These are phyloP conservation scores for Sebastes minor DNA, from an alignment of 2,797 vertebrate genomes.

Conservation along the genomic window DNA sequence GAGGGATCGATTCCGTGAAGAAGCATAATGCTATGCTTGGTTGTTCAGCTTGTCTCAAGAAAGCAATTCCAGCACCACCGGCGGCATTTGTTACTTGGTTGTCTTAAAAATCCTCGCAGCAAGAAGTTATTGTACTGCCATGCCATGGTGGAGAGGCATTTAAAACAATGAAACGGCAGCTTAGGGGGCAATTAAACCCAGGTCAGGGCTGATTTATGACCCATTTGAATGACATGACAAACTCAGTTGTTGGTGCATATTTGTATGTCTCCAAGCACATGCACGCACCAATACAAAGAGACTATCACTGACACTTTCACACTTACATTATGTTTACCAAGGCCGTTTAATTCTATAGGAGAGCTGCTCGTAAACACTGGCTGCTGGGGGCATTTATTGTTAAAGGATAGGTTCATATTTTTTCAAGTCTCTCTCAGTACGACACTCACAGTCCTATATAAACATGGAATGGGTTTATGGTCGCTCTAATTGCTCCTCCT, in stretches of 20 bases:
- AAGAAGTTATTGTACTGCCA: conserved; percentile 77
- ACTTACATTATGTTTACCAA: conserved; percentile 15
- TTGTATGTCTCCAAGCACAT: conserved; percentile 26
- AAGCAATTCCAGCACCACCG: conserved; percentile 73
- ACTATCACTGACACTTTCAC: conserved; percentile 27
- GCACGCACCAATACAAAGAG: conserved; percentile 7
- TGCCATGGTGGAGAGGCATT: conserved; percentile 69
- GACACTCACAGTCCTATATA: background rate
- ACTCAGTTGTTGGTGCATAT: conserved; percentile 20
- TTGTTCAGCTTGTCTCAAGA: conserved; percentile 70
- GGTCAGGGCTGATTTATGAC: conserved; percentile 75
- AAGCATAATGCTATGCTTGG: conserved; percentile 74
- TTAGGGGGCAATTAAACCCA: conserved; percentile 78
- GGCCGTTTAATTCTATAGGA: conserved; percentile 2
- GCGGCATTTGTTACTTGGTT: conserved; percentile 70
- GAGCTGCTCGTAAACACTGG: conserved; percentile 1
- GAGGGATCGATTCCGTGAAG: conserved; percentile 75
- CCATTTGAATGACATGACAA: conserved; percentile 64
- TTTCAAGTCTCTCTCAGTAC: background rate
- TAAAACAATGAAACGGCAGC: conserved; percentile 77
- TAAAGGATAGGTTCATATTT: background rate
- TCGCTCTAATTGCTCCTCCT: background rate
- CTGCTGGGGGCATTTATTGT: conserved; percentile 5
- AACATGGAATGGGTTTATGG: background rate
- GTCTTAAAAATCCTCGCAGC: conserved; percentile 60